A percentile compares a stretch with the other conserved stretches of the same genome.
These are phyloP conservation scores for Micrasema longulum DNA, from an alignment of 1,140 invertebrate genomes.

Conservation along the genomic window DNA sequence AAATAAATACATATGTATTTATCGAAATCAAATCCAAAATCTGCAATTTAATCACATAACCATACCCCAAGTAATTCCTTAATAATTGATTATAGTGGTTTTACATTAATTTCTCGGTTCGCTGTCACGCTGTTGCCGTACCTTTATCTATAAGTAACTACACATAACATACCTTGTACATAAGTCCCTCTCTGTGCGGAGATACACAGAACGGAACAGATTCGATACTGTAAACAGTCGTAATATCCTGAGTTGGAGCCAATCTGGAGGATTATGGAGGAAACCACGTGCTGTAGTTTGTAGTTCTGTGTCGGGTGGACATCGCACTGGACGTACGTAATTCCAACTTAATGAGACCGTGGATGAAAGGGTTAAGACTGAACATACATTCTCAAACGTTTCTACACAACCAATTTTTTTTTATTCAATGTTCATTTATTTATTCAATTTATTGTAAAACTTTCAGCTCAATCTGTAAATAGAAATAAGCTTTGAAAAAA, in stretches of 20 bases:
- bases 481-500: not conserved
- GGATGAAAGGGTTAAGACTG: constrained; percentile 47
- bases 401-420: not conserved
- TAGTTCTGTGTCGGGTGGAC: not conserved
- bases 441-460: not conserved
- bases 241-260: constrained; percentile 15
- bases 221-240: not conserved
- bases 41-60: not conserved
- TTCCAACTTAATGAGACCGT: constrained; percentile 42
- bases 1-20: too few relatives aligned
- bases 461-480: not conserved
- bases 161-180: not conserved
- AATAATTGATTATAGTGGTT: not conserved
- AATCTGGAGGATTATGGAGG: constrained; percentile 44
- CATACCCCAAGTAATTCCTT: not conserved
- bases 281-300: constrained; percentile 36
- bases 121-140: not conserved
- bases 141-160: not conserved
- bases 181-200: not conserved
- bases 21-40: too few relatives aligned
- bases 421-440: not conserved
- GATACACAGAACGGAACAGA: not conserved
- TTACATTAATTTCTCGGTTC: not conserved
- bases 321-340: constrained; percentile 23
- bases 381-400: not conserved